These are phyloP conservation scores for Typhlichthys eigenmanni DNA, from an alignment of 2,797 vertebrate species.

Conservation along the genomic window DNA sequence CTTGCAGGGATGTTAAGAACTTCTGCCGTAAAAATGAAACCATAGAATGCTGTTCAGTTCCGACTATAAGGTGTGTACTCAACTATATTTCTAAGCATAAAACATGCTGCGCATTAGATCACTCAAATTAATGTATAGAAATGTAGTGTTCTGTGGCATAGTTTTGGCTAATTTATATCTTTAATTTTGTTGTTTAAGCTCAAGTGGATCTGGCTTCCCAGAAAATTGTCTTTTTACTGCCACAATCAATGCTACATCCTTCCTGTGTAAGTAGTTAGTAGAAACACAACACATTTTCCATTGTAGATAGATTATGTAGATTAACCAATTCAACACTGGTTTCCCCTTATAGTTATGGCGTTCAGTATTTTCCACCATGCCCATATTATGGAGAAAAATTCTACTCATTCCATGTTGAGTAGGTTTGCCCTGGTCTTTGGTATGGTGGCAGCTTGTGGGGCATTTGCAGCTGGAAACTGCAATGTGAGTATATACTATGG, in stretches of 20 bases:
- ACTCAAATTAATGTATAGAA: neutral
- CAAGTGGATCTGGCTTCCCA: slow-evolving; percentile 70
- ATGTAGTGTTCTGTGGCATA: neutral
- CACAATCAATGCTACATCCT: slow-evolving; percentile 72
- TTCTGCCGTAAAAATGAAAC: slow-evolving; percentile 62
- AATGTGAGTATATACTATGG: slow-evolving; percentile 70
- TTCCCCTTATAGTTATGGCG: slow-evolving; percentile 66
- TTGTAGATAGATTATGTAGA: neutral
- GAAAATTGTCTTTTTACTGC: slow-evolving; percentile 80
- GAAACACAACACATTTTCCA: neutral
- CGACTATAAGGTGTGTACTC: slow-evolving; percentile 76
- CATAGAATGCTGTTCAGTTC: slow-evolving; percentile 66
- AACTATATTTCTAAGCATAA: neutral
- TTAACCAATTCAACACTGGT: neutral
- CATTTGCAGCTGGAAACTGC: slow-evolving; percentile 78
- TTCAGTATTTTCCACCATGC: slow-evolving; percentile 79
- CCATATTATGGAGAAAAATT: slow-evolving; percentile 73
- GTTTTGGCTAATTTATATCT: neutral
- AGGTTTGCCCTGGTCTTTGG: slow-evolving; percentile 68
- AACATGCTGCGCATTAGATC: neutral
- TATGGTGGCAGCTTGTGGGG: slow-evolving; percentile 62
- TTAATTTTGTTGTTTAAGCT: slow-evolving; percentile 57
- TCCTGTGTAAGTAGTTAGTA: slow-evolving; percentile 73
- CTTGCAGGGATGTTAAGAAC: slow-evolving; percentile 60
- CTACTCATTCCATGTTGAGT: slow-evolving; percentile 61